These are phyloP conservation scores for Isoperla grammatica DNA, from an alignment of 2,888 invertebrate species.

Conservation along the genomic window DNA sequence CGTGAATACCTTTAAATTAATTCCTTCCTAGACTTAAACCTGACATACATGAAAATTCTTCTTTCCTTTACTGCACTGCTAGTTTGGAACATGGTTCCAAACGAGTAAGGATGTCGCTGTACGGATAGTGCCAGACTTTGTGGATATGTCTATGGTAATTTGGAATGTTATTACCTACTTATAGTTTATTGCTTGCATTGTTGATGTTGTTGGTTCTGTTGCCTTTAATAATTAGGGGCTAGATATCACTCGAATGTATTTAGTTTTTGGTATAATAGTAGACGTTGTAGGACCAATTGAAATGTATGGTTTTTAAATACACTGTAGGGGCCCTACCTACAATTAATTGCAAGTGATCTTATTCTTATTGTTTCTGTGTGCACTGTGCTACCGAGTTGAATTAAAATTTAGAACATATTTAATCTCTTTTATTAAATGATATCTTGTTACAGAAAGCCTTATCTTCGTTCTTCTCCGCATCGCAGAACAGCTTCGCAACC, in stretches of 20 bases:
- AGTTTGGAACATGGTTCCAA: constrained; percentile 32
- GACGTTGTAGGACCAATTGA: too few relatives aligned
- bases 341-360: neutral
- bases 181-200: too few relatives aligned
- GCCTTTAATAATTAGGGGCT: too few relatives aligned
- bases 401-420: constrained; percentile 3
- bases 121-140: constrained; percentile 32
- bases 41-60: neutral
- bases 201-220: too few relatives aligned
- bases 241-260: too few relatives aligned
- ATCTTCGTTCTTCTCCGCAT: constrained; percentile 31
- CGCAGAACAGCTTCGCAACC: constrained; percentile 37
- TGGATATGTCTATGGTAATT: constrained; percentile 34
- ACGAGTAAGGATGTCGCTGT: constrained; percentile 31
- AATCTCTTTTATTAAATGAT: neutral
- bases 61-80: constrained; percentile 11
- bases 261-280: too few relatives aligned
- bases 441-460: constrained; percentile 31
- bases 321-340: too few relatives aligned
- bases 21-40: too few relatives aligned
- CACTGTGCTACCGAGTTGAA: neutral
- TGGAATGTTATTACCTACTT: neutral
- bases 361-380: neutral
- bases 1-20: too few relatives aligned
- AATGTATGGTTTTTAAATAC: too few relatives aligned